These are phyloP conservation scores for Sisor rabdophorus DNA, from an alignment of 2,113 vertebrate species.

Conservation along the genomic window DNA sequence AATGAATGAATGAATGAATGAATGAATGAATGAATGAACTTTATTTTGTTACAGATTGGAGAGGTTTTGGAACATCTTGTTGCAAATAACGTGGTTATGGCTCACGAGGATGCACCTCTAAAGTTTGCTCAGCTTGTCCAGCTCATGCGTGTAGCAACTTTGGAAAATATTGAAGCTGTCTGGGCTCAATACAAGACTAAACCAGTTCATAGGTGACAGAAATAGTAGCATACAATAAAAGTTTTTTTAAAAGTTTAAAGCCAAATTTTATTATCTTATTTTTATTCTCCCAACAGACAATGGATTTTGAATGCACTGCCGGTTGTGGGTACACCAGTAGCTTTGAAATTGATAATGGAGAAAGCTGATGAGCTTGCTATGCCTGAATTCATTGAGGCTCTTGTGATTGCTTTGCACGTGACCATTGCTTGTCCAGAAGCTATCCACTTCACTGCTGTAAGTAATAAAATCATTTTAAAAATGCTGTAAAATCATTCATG, in stretches of 20 bases:
- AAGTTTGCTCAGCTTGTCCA: constrained; percentile 74
- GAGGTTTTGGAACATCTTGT: constrained; percentile 71
- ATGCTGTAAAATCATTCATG: background rate
- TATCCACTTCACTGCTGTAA: constrained; percentile 66
- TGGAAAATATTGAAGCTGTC: constrained; percentile 58
- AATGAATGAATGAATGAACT: background rate
- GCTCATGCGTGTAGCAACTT: constrained; percentile 57
- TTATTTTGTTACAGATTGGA: constrained; percentile 57
- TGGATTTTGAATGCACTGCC: constrained; percentile 72
- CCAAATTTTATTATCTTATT: no score
- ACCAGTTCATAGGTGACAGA: constrained; percentile 56
- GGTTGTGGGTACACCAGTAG: constrained; percentile 60
- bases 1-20: no score
- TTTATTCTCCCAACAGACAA: background rate
- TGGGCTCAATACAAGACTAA: constrained; percentile 59
- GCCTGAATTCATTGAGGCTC: constrained; percentile 60
- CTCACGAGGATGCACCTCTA: constrained; percentile 69
- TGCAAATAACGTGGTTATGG: constrained; percentile 59
- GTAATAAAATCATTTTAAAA: constrained; percentile 27
- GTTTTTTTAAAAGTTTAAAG: no score
- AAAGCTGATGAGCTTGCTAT: constrained; percentile 62
- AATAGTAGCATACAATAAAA: background rate
- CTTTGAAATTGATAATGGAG: constrained; percentile 71
- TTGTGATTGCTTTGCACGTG: constrained; percentile 68
- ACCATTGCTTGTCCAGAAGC: constrained; percentile 64